phyloP scores from a whole-genome alignment of 2,113 vertebrate species.

The Apodemus speciosus region DNA sequence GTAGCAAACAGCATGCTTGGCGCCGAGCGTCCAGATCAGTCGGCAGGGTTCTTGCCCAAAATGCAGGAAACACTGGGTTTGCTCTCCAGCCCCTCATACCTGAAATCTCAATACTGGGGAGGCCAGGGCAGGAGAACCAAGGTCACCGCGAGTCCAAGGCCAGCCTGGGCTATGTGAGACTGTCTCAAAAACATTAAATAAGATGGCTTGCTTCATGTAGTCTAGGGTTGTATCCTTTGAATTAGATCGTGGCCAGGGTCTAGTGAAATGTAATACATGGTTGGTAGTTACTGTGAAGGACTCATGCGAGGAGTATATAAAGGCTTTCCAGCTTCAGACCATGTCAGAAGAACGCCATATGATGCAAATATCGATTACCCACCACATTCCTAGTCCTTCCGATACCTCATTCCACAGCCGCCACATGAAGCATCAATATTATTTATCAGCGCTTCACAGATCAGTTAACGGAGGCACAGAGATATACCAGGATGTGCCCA shows the following conservation, averaged over 20 bases:
- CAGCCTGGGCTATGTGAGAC: background rate
- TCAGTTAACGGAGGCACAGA: slow-evolving; percentile 20
- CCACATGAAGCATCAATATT: background rate
- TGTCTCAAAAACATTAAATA: background rate
- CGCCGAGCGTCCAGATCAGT: background rate
- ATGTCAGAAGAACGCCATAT: background rate
- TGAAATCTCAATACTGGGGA: background rate
- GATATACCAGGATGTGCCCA: background rate
- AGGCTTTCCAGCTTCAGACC: background rate
- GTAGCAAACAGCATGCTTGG: background rate
- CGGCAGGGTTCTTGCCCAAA: background rate
- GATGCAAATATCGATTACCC: background rate
- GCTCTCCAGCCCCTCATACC: background rate
- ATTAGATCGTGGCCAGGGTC: background rate
- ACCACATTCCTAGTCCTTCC: background rate
- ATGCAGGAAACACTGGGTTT: background rate
- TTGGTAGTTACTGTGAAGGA: background rate
- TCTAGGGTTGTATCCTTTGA: background rate
- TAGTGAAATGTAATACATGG: background rate
- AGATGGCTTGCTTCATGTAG: background rate
- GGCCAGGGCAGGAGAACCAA: background rate
- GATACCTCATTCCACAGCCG: background rate
- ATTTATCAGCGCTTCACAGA: background rate
- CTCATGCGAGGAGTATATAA: background rate
- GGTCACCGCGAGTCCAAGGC: background rate